phyloP scores from a whole-genome alignment of 2,797 vertebrate species.

The Dryobates pubescens region DNA sequence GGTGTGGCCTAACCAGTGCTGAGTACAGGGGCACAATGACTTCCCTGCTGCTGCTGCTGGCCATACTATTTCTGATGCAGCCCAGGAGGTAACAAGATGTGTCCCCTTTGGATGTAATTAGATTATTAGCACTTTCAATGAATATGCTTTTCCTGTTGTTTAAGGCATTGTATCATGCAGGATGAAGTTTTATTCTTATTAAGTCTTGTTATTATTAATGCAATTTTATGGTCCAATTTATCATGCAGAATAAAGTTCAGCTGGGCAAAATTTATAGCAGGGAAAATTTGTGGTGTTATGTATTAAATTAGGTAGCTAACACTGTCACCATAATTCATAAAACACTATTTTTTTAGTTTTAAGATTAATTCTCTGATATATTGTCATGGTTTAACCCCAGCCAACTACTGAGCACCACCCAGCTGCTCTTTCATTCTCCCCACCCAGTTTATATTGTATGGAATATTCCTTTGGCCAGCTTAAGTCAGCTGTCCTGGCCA shows the following conservation, averaged over 20 bases:
- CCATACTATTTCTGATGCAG: too few relatives aligned
- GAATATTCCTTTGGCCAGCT: background rate
- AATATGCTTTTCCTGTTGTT: background rate
- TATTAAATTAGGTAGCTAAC: background rate
- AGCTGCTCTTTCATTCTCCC: background rate
- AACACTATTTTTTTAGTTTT: background rate
- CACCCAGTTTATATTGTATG: background rate
- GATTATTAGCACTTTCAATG: background rate
- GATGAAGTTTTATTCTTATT: background rate
- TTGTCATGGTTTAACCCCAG: background rate
- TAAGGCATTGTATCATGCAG: background rate
- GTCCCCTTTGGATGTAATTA: background rate
- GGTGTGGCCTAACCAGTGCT: too few relatives aligned
- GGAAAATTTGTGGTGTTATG: background rate
- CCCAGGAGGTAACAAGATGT: background rate
- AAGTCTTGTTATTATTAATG: background rate
- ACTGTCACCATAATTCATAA: background rate
- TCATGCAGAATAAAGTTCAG: background rate
- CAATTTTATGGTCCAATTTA: background rate
- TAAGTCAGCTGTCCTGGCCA: background rate
- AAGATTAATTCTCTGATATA: background rate
- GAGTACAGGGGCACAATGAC: too few relatives aligned
- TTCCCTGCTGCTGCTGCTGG: too few relatives aligned
- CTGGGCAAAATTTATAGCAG: background rate
- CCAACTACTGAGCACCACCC: background rate